Percentiles rank a stretch among this genome's conserved stretches.
Evolutionary conservation across 1,140 invertebrate species (phyloP).

Genomic region (Aphaenogaster ashmeadi): DNA sequence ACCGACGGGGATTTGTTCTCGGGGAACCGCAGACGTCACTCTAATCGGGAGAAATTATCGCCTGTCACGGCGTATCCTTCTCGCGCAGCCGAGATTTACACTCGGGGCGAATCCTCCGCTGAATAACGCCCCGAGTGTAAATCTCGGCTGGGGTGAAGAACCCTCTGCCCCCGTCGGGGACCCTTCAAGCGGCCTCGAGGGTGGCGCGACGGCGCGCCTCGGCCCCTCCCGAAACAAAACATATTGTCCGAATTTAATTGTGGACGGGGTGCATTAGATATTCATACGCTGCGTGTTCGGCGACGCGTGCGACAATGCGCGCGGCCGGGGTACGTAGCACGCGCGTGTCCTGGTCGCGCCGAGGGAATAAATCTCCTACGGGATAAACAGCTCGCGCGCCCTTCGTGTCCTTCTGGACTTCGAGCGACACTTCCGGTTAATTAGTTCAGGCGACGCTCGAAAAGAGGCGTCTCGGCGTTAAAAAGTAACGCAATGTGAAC

Average conservation of each 20-base stretch:
- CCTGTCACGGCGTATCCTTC: slow-evolving; percentile 66
- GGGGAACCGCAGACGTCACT: slow-evolving; percentile 44
- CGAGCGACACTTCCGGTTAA: slow-evolving; percentile 36
- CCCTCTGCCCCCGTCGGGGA: slow-evolving; percentile 46
- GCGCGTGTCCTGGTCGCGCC: slow-evolving; percentile 61
- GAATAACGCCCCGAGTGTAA: slow-evolving; percentile 21
- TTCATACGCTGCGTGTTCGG: slow-evolving; percentile 85
- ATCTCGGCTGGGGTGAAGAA: slow-evolving; percentile 61
- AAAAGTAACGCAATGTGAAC: background rate
- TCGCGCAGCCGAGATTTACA: slow-evolving; percentile 81
- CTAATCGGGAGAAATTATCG: slow-evolving; percentile 74
- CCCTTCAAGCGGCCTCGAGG: slow-evolving; percentile 74
- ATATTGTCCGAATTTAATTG: slow-evolving; percentile 87
- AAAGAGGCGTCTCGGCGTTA: background rate
- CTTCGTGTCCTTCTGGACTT: slow-evolving; percentile 21
- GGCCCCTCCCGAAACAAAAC: slow-evolving; percentile 83
- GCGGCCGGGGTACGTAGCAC: slow-evolving; percentile 67
- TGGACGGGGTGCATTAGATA: slow-evolving; percentile 86
- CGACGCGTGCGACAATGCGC: slow-evolving; percentile 82
- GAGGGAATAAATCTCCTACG: slow-evolving; percentile 73
- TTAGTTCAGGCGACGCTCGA: slow-evolving; percentile 13
- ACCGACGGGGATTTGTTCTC: slow-evolving; percentile 24
- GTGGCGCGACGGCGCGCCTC: slow-evolving; percentile 68
- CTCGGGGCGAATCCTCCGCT: slow-evolving; percentile 66
- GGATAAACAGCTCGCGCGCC: slow-evolving; percentile 70